Percentiles rank a stretch among this genome's conserved stretches.
Conservation (phyloP, 2,888 invertebrate genomes). For the Chymomyza amoena region DNA sequence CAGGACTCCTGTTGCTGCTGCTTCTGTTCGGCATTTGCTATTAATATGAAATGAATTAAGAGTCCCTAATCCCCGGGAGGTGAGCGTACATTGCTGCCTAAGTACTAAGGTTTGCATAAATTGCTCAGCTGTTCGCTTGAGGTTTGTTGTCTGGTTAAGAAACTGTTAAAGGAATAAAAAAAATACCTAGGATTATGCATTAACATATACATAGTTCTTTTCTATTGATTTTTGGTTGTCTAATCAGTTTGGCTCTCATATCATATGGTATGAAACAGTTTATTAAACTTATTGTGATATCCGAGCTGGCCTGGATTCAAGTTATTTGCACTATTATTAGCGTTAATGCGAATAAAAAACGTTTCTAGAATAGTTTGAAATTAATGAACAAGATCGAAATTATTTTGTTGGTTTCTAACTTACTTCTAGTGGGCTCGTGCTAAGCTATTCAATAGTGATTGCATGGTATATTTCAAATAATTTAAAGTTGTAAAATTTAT, state of each 20-base stretch:
- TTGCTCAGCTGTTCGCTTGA: background rate
- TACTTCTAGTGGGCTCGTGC: too few species aligned
- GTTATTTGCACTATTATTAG: too few species aligned
- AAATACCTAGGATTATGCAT: background rate
- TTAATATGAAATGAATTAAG: conserved; percentile 58
- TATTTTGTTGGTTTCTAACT: too few species aligned
- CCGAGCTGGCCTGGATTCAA: too few species aligned
- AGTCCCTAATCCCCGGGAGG: background rate
- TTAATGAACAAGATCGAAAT: too few species aligned
- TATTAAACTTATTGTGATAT: too few species aligned
- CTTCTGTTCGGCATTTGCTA: conserved; percentile 26
- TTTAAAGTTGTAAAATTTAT: too few species aligned
- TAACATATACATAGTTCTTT: background rate
- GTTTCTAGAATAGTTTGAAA: too few species aligned
- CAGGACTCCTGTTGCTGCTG: background rate
- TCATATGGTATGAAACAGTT: too few species aligned
- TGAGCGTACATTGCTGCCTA: background rate
- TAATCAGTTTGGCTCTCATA: background rate
- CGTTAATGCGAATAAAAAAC: too few species aligned
- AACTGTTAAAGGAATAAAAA: background rate
- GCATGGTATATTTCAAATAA: too few species aligned
- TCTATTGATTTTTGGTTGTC: background rate
- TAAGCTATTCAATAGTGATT: too few species aligned
- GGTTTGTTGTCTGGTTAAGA: background rate
- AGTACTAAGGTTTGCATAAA: background rate